Evolutionary conservation across 2,113 vertebrate genomes (phyloP).

Genomic region (Cyrtonyx montezumae): DNA sequence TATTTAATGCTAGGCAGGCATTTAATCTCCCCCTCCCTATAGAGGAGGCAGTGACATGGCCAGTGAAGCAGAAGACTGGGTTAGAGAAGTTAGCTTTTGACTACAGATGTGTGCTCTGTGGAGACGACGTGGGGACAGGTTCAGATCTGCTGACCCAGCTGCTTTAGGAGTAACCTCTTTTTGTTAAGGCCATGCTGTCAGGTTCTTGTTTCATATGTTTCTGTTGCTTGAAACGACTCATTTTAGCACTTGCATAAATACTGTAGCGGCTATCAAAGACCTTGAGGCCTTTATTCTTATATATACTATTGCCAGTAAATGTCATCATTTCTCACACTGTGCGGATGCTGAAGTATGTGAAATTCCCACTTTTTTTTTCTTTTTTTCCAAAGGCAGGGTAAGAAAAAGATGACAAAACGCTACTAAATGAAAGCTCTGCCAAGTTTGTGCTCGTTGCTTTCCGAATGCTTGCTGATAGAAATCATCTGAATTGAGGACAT

Average conservation of each 20-base stretch:
- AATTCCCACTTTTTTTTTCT: not conserved
- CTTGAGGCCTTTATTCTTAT: constrained; percentile 26
- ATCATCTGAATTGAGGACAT: not conserved
- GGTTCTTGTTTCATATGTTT: not conserved
- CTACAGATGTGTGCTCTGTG: not conserved
- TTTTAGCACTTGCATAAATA: constrained; percentile 48
- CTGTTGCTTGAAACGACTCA: constrained; percentile 17
- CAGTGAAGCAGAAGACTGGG: not conserved
- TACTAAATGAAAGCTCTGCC: not conserved
- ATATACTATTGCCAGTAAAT: constrained; percentile 6
- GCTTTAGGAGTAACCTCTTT: not conserved
- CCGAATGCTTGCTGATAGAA: not conserved
- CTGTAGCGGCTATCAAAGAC: not conserved
- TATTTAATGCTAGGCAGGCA: not conserved
- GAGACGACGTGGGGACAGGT: not conserved
- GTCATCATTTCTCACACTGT: not conserved
- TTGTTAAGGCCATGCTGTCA: not conserved
- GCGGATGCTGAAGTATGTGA: not conserved
- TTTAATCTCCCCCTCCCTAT: not conserved
- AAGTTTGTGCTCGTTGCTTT: not conserved
- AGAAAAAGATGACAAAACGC: constrained; percentile 5
- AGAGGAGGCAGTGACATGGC: not conserved
- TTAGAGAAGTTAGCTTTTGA: not conserved
- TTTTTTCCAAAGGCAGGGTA: constrained; percentile 31
- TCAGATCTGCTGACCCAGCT: constrained; percentile 7